A percentile compares a stretch with the other conserved stretches of the same genome.
phyloP scores from a whole-genome alignment of 2,797 vertebrate species.

The Heliangelus exortis region DNA sequence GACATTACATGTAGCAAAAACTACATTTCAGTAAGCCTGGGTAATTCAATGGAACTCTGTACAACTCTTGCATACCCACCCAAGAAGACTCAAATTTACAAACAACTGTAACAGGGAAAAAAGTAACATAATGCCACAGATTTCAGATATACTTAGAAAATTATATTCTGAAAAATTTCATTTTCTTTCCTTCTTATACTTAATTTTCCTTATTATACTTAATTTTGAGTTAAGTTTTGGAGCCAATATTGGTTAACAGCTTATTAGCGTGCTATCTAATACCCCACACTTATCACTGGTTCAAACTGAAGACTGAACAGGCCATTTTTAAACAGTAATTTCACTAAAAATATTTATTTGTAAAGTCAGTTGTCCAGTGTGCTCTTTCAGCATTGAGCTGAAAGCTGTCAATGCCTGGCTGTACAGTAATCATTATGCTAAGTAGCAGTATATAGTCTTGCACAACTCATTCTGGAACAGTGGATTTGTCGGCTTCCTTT shows the following conservation, averaged over 20 bases:
- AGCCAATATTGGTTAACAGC: background rate
- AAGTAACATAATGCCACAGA: background rate
- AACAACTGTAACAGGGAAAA: background rate
- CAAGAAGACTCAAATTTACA: background rate
- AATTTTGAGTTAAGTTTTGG: background rate
- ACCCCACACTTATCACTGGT: background rate
- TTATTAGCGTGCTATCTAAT: background rate
- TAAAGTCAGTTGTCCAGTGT: background rate
- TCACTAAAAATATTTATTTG: background rate
- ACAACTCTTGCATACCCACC: background rate
- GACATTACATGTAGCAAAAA: background rate
- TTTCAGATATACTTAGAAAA: background rate
- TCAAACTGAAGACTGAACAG: background rate
- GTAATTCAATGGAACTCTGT: background rate
- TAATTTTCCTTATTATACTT: background rate
- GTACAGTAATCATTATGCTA: background rate
- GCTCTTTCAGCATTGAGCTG: background rate
- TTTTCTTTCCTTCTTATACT: background rate
- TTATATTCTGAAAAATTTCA: background rate
- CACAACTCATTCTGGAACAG: background rate
- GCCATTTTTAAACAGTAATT: background rate
- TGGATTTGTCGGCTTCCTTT: background rate
- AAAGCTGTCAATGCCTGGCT: background rate
- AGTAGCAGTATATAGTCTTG: background rate
- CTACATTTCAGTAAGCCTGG: background rate